Conservation (phyloP, 2,888 invertebrate species). For the Polylopha cassiicola region DNA sequence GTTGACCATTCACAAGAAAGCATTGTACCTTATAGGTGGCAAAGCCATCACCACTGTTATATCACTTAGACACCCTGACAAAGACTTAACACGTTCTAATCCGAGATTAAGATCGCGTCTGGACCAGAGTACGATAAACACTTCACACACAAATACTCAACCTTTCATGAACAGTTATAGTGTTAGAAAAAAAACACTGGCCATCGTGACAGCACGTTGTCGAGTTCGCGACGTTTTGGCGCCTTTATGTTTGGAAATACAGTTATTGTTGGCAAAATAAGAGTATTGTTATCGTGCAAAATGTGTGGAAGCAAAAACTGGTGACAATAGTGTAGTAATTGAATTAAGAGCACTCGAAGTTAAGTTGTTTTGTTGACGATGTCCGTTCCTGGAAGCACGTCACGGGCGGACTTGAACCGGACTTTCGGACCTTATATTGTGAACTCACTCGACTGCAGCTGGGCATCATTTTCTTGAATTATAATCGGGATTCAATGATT, state of each 20-base stretch:
- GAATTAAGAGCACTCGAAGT: conserved; percentile 57
- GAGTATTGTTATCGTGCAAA: conserved; percentile 52
- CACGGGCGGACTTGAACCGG: conserved; percentile 10
- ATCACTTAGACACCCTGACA: conserved; percentile 54
- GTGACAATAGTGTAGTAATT: conserved; percentile 60
- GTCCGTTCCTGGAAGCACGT: conserved; percentile 40
- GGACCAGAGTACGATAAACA: conserved; percentile 58
- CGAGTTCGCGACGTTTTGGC: conserved; percentile 35
- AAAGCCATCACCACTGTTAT: conserved; percentile 38
- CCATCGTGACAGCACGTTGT: conserved; percentile 36
- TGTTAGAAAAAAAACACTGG: conserved; percentile 46
- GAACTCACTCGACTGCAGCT: too few relatives aligned
- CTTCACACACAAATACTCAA: conserved; percentile 56
- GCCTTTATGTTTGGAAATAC: conserved; percentile 47
- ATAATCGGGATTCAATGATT: too few relatives aligned
- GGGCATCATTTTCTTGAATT: too few relatives aligned
- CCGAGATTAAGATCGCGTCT: conserved; percentile 70
- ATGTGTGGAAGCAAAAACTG: conserved; percentile 54
- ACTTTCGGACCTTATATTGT: too few relatives aligned
- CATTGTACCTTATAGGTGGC: conserved; percentile 61
- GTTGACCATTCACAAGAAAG: conserved; percentile 38
- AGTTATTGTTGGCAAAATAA: conserved; percentile 75
- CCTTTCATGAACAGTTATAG: conserved; percentile 52
- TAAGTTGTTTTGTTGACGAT: conserved; percentile 32
- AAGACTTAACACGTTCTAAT: conserved; percentile 58